A percentile compares a stretch with the other conserved stretches of the same genome.
These are phyloP conservation scores for Rhinolophus sinicus DNA, from an alignment of 2,113 vertebrate species.

Conservation along the genomic window DNA sequence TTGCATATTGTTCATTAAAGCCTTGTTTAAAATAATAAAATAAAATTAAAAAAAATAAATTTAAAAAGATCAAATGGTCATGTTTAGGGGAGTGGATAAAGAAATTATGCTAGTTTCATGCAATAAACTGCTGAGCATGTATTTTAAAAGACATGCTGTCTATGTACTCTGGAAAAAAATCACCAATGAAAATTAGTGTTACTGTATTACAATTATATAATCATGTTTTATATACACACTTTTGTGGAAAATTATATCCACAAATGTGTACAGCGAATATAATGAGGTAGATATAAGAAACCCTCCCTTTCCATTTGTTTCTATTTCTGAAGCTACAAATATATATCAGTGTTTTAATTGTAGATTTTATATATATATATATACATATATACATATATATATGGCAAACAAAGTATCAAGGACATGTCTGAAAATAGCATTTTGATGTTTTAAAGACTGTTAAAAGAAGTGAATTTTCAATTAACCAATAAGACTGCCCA, in stretches of 20 bases:
- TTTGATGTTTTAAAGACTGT: not conserved
- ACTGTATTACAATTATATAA: not conserved
- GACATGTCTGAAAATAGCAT: not conserved
- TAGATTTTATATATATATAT: not conserved
- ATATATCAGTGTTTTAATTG: not conserved
- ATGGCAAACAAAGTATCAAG: not conserved
- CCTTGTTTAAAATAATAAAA: not conserved
- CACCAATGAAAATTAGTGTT: not conserved
- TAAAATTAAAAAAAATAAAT: not conserved
- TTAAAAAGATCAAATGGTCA: not conserved
- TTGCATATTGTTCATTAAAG: not conserved
- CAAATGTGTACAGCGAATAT: not conserved
- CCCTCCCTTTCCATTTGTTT: not conserved
- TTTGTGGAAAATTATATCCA: not conserved
- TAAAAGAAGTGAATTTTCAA: not conserved
- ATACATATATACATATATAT: not conserved
- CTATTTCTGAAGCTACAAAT: not conserved
- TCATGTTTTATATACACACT: not conserved
- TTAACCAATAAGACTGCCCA: not conserved
- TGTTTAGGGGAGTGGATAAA: not conserved
- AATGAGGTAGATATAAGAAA: not conserved
- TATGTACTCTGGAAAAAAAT: not conserved
- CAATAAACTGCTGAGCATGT: not conserved
- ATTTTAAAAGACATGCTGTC: not conserved
- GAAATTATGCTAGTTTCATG: not conserved